Evolutionary conservation across 2,113 vertebrate genomes (phyloP).

Genomic region (Morone saxatilis): DNA sequence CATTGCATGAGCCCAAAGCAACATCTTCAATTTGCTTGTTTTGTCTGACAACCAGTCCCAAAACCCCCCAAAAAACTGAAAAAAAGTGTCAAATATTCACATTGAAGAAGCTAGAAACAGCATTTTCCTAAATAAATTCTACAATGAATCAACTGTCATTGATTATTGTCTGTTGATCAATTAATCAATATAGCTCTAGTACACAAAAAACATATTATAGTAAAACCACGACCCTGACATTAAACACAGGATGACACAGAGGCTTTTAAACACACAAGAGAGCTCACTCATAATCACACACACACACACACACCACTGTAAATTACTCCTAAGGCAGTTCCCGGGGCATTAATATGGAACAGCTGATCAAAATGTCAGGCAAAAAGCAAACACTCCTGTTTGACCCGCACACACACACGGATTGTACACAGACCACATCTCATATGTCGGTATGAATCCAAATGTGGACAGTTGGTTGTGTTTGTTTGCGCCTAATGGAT

Average conservation of each 20-base stretch:
- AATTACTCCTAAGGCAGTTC: background rate
- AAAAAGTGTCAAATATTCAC: no score
- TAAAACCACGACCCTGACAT: background rate
- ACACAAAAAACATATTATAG: background rate
- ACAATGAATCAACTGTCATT: no score
- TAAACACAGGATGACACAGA: background rate
- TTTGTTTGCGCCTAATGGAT: constrained; percentile 34
- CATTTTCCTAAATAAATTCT: no score
- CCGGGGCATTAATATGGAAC: background rate
- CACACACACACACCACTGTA: background rate
- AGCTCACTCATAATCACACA: background rate
- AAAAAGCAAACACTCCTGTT: background rate
- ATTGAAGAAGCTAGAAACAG: no score
- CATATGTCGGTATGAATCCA: background rate
- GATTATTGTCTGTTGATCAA: background rate
- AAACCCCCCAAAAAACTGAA: no score
- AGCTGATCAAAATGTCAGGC: background rate
- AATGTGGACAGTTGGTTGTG: background rate
- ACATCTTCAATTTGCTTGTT: background rate
- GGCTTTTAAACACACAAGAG: background rate
- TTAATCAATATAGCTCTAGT: background rate
- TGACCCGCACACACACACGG: background rate
- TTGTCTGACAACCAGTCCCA: no score
- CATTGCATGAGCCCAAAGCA: no score
- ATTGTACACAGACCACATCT: background rate